Conservation (phyloP, 2,888 invertebrate species). For the Holacanthella duospinosa region DNA sequence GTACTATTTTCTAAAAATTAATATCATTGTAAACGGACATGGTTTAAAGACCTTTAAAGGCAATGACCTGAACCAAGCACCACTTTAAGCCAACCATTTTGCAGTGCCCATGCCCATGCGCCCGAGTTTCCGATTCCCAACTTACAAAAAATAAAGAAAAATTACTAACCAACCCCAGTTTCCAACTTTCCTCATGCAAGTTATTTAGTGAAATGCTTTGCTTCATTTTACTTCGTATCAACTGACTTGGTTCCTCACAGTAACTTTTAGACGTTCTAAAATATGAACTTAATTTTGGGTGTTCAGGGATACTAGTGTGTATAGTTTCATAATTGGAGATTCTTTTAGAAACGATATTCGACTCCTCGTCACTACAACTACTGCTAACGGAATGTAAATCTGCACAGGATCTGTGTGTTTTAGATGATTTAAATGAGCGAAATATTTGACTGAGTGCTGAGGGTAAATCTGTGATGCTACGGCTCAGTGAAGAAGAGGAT, state of each 20-base stretch:
- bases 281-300: not conserved
- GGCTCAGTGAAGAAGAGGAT: conserved; percentile 12
- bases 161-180: conserved; percentile 3
- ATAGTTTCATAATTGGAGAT: not conserved
- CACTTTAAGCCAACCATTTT: too few species aligned
- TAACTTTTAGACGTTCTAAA: not conserved
- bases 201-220: conserved; percentile 1
- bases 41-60: too few species aligned
- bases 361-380: conserved; percentile 1
- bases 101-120: not conserved
- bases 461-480: conserved; percentile 29
- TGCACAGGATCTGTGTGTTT: conserved; percentile 26
- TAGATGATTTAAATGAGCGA: conserved; percentile 23
- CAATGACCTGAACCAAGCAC: not conserved
- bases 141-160: not conserved
- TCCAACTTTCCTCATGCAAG: not conserved
- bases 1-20: too few species aligned
- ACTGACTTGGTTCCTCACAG: not conserved
- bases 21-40: too few species aligned
- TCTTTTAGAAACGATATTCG: not conserved
- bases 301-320: not conserved
- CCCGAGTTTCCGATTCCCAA: not conserved
- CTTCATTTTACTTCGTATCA: not conserved
- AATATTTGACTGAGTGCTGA: conserved; percentile 35
- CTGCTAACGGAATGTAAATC: conserved; percentile 18